Evolutionary conservation across 2,113 vertebrate genomes (phyloP).

Genomic region (Ascaphus truei): DNA sequence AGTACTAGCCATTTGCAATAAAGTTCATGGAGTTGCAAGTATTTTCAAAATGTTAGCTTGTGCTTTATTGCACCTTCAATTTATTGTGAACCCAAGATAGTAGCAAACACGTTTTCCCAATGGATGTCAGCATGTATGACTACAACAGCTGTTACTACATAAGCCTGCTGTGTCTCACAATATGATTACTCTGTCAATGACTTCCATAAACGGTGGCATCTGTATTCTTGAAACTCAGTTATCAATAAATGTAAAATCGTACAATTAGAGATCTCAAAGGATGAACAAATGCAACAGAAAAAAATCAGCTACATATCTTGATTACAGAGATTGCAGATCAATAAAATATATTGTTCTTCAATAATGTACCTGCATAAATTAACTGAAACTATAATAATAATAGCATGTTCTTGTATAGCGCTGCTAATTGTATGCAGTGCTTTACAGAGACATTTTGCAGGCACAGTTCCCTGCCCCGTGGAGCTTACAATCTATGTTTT

Average conservation of each 20-base stretch:
- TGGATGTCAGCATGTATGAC: slow-evolving; percentile 77
- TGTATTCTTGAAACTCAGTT: slow-evolving; percentile 93
- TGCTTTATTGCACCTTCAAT: slow-evolving; percentile 79
- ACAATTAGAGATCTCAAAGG: slow-evolving; percentile 87
- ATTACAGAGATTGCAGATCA: slow-evolving; percentile 90
- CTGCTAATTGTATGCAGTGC: too few relatives aligned
- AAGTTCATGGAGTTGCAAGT: slow-evolving; percentile 88
- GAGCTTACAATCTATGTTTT: too few relatives aligned
- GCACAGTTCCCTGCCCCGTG: too few relatives aligned
- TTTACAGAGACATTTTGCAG: too few relatives aligned
- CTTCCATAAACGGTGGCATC: slow-evolving; percentile 81
- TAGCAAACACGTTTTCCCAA: slow-evolving; percentile 84
- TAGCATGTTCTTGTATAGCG: too few relatives aligned
- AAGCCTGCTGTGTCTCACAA: slow-evolving; percentile 85
- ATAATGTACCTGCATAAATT: too few relatives aligned
- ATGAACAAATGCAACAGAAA: slow-evolving; percentile 71
- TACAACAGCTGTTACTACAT: slow-evolving; percentile 92
- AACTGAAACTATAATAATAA: too few relatives aligned
- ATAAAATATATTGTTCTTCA: slow-evolving; percentile 81
- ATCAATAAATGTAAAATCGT: slow-evolving; percentile 85
- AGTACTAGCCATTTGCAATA: slow-evolving; percentile 88
- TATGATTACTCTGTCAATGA: slow-evolving; percentile 97
- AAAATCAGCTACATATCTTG: slow-evolving; percentile 72
- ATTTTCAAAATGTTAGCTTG: slow-evolving; percentile 76
- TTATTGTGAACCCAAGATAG: slow-evolving; percentile 78